Conservation (phyloP, 23 tunicate species). For the Clavelina lepadiformis region DNA sequence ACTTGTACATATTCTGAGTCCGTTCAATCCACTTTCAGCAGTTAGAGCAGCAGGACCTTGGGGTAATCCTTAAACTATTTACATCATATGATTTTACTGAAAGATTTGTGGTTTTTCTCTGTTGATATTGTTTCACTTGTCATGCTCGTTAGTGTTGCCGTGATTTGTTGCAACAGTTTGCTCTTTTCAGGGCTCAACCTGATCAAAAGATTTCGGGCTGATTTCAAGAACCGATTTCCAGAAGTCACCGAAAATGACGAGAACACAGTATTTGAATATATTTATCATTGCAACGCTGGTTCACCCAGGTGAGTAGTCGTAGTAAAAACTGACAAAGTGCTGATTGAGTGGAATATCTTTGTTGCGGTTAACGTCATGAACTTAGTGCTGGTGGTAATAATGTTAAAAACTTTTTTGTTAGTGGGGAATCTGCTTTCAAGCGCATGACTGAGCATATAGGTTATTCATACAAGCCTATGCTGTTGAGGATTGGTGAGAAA, state of each 20-base stretch:
- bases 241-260: slow-evolving; percentile 44
- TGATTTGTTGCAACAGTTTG: not conserved
- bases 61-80: slow-evolving; percentile 66
- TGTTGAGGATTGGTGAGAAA: slow-evolving; percentile 64
- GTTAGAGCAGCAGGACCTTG: slow-evolving; percentile 85
- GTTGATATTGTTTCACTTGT: not conserved
- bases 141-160: not conserved
- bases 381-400: too few species aligned
- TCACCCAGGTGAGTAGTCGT: slow-evolving; percentile 67
- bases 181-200: slow-evolving; percentile 63
- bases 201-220: slow-evolving; percentile 55
- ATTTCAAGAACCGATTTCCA: slow-evolving; percentile 50
- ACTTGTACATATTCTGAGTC: slow-evolving; percentile 53
- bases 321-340: too few species aligned
- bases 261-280: slow-evolving; percentile 67
- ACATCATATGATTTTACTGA: too few species aligned
- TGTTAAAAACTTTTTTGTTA: slow-evolving; percentile 13
- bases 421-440: slow-evolving; percentile 89
- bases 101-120: too few species aligned
- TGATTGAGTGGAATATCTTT: too few species aligned
- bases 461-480: slow-evolving; percentile 80
- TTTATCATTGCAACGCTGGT: slow-evolving; percentile 91
- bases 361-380: too few species aligned
- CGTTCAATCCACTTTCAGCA: slow-evolving; percentile 72
- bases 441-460: slow-evolving; percentile 47